A percentile compares a stretch with the other conserved stretches of the same genome.
Conservation (phyloP, 37 sponge, comb jelly and placozoan genomes). For the Hexactinellida sp. region DNA sequence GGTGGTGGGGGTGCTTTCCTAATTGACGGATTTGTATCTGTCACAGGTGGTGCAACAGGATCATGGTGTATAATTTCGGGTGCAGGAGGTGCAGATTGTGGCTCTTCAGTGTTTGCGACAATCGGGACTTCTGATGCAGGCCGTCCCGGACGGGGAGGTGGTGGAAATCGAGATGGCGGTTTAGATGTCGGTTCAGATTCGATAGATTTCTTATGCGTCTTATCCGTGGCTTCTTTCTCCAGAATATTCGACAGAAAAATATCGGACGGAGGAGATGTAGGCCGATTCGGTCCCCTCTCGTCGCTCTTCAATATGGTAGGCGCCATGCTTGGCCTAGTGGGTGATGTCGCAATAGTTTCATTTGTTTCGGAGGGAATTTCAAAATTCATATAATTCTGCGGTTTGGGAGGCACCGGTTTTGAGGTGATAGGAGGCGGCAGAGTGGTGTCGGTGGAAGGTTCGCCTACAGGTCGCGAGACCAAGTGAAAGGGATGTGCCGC, state of each 20-base stretch:
- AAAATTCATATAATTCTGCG: not conserved
- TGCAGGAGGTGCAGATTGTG: not conserved
- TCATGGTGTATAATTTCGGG: not conserved
- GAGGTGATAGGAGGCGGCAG: not conserved
- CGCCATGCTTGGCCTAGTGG: not conserved
- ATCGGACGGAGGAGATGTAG: not conserved
- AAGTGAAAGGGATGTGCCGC: not conserved
- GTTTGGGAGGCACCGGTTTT: not conserved
- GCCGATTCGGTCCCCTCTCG: not conserved
- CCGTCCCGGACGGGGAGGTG: not conserved
- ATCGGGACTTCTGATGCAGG: not conserved
- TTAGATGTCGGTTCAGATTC: not conserved
- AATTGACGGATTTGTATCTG: not conserved
- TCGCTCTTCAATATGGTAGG: not conserved
- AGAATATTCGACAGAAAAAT: slow-evolving; percentile 11
- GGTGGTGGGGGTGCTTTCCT: not conserved
- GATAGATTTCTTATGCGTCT: not conserved
- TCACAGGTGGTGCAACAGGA: not conserved
- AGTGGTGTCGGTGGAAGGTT: not conserved
- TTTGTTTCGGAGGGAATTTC: not conserved
- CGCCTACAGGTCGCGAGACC: not conserved
- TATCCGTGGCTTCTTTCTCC: not conserved
- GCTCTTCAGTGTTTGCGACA: not conserved
- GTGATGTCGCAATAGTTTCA: not conserved
- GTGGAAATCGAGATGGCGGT: not conserved